phyloP scores from a whole-genome alignment of 2,888 invertebrate genomes.

The Seira sanloemensis region DNA sequence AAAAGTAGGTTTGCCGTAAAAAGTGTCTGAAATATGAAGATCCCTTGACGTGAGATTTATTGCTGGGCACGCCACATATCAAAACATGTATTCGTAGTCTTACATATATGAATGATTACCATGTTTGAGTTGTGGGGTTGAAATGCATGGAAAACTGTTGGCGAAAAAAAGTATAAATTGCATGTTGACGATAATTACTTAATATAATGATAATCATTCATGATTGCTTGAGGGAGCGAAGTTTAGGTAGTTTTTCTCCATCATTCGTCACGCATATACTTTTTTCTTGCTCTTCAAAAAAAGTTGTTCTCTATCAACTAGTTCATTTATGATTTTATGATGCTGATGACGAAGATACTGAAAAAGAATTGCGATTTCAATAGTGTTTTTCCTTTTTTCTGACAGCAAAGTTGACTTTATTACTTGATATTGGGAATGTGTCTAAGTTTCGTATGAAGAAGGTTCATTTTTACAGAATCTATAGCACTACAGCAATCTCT shows the following conservation, averaged over 20 bases:
- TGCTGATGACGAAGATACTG: neutral
- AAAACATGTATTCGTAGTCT: too few species aligned
- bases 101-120: too few species aligned
- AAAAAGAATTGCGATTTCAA: neutral
- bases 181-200: conserved; percentile 1
- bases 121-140: too few species aligned
- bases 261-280: conserved; percentile 52
- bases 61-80: neutral
- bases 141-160: too few species aligned
- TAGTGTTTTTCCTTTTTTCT: neutral
- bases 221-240: conserved; percentile 38
- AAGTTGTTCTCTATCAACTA: conserved; percentile 29
- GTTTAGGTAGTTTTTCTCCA: neutral
- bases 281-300: conserved; percentile 35
- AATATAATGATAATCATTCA: conserved; percentile 16
- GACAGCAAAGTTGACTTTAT: neutral
- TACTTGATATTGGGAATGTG: neutral
- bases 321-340: neutral
- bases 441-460: neutral
- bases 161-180: neutral
- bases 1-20: too few species aligned
- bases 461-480: neutral
- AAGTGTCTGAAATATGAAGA: too few species aligned
- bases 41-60: too few species aligned
- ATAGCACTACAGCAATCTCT: neutral